Percentiles rank a stretch among this genome's conserved stretches.
Conservation (phyloP, 2,888 invertebrate species). For the Automeris io region DNA sequence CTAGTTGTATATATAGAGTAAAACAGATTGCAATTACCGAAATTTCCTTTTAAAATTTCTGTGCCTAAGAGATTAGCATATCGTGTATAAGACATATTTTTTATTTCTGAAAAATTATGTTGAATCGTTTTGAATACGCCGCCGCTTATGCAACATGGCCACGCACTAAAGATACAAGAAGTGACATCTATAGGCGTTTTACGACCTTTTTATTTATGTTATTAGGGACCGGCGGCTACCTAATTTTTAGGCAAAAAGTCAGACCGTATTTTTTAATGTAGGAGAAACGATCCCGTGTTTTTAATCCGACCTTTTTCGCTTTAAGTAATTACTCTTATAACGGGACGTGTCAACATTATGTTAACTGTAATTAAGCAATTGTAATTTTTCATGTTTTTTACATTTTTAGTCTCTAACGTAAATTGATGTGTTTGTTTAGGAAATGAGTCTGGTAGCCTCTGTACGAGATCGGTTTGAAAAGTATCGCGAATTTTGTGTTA, state of each 20-base stretch:
- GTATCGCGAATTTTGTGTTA: no score
- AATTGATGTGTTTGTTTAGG: no score
- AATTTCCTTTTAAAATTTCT: no score
- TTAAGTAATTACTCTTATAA: not conserved
- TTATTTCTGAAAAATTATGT: not conserved
- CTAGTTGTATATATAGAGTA: no score
- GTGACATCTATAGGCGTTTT: conserved; percentile 8
- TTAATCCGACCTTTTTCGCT: conserved; percentile 4
- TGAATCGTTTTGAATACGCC: not conserved
- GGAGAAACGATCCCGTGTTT: not conserved
- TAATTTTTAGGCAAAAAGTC: conserved; percentile 9
- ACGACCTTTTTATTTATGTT: conserved; percentile 10
- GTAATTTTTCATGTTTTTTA: no score
- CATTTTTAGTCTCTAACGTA: no score
- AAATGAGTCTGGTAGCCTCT: no score
- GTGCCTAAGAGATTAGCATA: no score
- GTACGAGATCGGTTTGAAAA: no score
- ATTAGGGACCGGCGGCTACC: conserved; percentile 7
- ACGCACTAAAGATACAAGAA: conserved; percentile 5
- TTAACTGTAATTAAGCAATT: not conserved
- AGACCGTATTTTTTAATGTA: conserved; percentile 6
- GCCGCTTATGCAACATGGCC: not conserved
- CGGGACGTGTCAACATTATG: not conserved
- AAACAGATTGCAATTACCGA: no score
- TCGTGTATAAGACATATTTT: no score